A percentile compares a stretch with the other conserved stretches of the same genome.
Conservation (phyloP, 35 echinoderm and acorn worm genomes). For the Heliocidaris tuberculata region DNA sequence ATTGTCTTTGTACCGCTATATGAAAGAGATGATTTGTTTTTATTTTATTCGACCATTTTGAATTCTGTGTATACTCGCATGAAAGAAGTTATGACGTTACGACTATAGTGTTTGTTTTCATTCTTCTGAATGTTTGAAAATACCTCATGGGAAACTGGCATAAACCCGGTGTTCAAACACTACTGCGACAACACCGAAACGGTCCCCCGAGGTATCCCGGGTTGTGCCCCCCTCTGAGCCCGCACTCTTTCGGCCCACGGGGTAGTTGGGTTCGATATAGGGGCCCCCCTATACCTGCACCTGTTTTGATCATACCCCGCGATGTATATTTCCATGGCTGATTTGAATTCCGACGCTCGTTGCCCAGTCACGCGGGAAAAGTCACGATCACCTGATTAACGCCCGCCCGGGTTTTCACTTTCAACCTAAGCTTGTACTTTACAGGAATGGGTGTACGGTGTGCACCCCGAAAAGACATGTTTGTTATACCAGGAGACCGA, state of each 20-base stretch:
- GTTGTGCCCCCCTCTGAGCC: slow-evolving; percentile 3
- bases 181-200: slow-evolving; percentile 1
- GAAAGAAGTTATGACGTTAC: neutral
- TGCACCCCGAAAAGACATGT: neutral
- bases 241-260: neutral
- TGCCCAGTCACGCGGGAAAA: neutral
- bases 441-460: neutral
- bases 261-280: neutral
- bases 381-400: slow-evolving; percentile 41
- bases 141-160: neutral
- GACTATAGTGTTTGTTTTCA: neutral
- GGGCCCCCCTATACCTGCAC: neutral
- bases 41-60: neutral
- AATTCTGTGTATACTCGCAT: neutral
- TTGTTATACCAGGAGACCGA: neutral
- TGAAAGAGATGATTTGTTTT: too few species aligned
- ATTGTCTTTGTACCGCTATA: too few species aligned
- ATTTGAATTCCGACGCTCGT: slow-evolving; percentile 11
- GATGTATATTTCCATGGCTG: slow-evolving; percentile 39
- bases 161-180: slow-evolving; percentile 1
- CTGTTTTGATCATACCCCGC: slow-evolving; percentile 17
- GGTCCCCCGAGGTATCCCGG: neutral
- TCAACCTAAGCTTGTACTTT: slow-evolving; percentile 8
- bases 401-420: slow-evolving; percentile 13
- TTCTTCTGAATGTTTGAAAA: slow-evolving; percentile 4